phyloP scores from a whole-genome alignment of 2,888 invertebrate genomes.

The Flexamia atlantica region DNA sequence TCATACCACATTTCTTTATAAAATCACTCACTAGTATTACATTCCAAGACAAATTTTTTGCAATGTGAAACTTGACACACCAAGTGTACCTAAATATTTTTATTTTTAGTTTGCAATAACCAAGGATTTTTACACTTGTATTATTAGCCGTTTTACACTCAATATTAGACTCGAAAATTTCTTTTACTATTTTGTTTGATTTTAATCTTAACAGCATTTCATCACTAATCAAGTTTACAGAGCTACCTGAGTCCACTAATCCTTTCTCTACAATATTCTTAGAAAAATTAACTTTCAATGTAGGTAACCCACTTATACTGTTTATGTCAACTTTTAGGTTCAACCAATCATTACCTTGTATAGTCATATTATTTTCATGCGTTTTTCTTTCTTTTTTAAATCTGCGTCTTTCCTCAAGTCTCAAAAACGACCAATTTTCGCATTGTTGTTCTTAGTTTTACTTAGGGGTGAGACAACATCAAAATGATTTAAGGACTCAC shows the following conservation, averaged over 20 bases:
- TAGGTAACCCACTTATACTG: neutral
- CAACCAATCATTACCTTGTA: neutral
- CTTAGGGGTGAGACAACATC: neutral
- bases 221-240: neutral
- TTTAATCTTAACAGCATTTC: neutral
- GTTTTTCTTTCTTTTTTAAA: neutral
- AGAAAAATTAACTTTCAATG: conserved; percentile 2
- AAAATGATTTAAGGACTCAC: neutral
- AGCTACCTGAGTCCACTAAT: conserved; percentile 11
- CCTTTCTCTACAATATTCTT: neutral
- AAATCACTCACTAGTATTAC: conserved; percentile 7
- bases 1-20: conserved; percentile 5
- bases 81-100: conserved; percentile 7
- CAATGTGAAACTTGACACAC: conserved; percentile 8
- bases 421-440: neutral
- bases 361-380: neutral
- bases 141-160: conserved; percentile 5
- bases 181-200: neutral
- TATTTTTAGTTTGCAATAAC: neutral
- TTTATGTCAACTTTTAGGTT: neutral
- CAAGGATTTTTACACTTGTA: neutral
- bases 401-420: neutral
- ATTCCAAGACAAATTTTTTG: neutral
- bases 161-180: neutral
- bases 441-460: neutral